Conservation (phyloP, 2,888 invertebrate genomes). For the Dolichomitus sp. region DNA sequence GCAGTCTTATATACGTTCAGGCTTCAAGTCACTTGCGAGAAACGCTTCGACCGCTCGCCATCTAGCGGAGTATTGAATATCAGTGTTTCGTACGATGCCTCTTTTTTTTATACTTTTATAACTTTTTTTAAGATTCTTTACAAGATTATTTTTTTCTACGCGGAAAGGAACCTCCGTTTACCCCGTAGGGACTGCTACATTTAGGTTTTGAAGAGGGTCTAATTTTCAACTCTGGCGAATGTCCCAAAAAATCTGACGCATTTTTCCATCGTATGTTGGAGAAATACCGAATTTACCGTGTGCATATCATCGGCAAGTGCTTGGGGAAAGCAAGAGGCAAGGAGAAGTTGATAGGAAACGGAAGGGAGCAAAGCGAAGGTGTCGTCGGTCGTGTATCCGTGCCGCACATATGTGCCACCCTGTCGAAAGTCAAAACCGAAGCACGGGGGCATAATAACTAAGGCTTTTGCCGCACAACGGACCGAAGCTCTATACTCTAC, state of each 20-base stretch:
- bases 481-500: conserved; percentile 5
- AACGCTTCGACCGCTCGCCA: too few relatives aligned
- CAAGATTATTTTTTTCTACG: too few relatives aligned
- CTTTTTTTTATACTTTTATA: too few relatives aligned
- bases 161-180: too few relatives aligned
- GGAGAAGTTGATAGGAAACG: conserved; percentile 16
- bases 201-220: too few relatives aligned
- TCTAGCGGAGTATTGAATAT: too few relatives aligned
- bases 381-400: conserved; percentile 57
- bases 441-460: conserved; percentile 50
- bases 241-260: neutral
- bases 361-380: conserved; percentile 53
- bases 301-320: conserved; percentile 5
- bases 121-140: too few relatives aligned
- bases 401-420: conserved; percentile 62
- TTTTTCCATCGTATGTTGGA: neutral
- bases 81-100: too few relatives aligned
- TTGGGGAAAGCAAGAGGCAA: conserved; percentile 17
- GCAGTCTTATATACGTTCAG: too few relatives aligned
- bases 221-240: too few relatives aligned
- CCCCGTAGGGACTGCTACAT: too few relatives aligned
- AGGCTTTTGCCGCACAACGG: conserved; percentile 37
- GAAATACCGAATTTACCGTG: conserved; percentile 5
- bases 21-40: too few relatives aligned
- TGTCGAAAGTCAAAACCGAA: conserved; percentile 58